Conservation (phyloP, 2,888 invertebrate species). For the Muschampia plurimacula region DNA sequence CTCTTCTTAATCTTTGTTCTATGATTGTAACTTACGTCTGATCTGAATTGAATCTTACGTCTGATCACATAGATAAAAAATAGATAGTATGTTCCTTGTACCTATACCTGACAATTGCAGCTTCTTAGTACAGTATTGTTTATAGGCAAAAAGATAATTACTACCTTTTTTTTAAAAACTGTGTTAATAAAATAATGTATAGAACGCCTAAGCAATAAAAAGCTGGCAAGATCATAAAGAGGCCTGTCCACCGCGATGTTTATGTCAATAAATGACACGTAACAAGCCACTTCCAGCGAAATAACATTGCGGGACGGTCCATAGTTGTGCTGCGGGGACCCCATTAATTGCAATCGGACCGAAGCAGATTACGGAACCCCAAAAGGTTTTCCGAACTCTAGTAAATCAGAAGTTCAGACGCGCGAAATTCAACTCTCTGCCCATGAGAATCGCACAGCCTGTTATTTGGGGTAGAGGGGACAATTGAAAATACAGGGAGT, state of each 20-base stretch:
- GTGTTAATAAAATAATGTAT: no score
- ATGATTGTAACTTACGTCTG: no score
- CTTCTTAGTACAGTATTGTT: no score
- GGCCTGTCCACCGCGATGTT: constrained; percentile 12
- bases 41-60: no score
- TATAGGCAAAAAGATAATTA: no score
- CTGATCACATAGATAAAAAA: no score
- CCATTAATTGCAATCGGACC: constrained; percentile 80
- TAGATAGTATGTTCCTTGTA: no score
- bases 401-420: constrained; percentile 63
- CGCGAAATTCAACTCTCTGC: constrained; percentile 53
- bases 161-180: no score
- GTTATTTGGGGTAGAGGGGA: constrained; percentile 50
- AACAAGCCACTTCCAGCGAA: constrained; percentile 47
- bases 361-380: constrained; percentile 75
- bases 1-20: no score
- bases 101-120: no score
- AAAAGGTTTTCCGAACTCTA: constrained; percentile 65
- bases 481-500: constrained; percentile 62
- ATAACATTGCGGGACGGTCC: constrained; percentile 55
- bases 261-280: constrained; percentile 29
- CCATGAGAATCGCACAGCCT: constrained; percentile 51
- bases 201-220: neutral
- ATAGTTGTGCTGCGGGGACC: constrained; percentile 59
- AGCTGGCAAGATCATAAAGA: constrained; percentile 12